Conservation (phyloP, 1,140 invertebrate genomes). For the Pogonomyrmex barbatus region DNA sequence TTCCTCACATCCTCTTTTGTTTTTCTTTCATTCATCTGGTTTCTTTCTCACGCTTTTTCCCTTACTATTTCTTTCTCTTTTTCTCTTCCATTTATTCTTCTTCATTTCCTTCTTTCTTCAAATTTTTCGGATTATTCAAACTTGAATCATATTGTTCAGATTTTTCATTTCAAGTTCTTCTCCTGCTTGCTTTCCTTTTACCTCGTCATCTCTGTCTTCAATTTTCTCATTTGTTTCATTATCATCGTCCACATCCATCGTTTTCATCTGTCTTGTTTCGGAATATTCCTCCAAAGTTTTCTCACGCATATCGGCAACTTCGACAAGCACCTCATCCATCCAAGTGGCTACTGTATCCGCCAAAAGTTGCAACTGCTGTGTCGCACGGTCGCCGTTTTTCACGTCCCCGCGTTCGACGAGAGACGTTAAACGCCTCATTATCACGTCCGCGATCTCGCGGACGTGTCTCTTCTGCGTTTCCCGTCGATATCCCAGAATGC, state of each 20-base stretch:
- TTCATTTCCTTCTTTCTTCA: not conserved
- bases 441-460: constrained; percentile 78
- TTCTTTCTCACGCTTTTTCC: not conserved
- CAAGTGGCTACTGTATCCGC: constrained; percentile 81
- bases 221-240: not conserved
- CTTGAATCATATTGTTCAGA: too few relatives aligned
- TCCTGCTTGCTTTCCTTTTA: not conserved
- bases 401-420: constrained; percentile 70
- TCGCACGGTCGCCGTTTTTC: constrained; percentile 75
- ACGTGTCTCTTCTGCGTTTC: constrained; percentile 77
- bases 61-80: not conserved
- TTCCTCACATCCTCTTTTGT: not conserved
- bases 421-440: constrained; percentile 75
- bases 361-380: constrained; percentile 81
- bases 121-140: too few relatives aligned
- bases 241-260: constrained; percentile 35
- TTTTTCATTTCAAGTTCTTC: not conserved
- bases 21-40: not conserved
- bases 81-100: not conserved
- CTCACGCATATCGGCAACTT: constrained; percentile 76
- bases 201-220: not conserved
- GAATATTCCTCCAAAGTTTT: constrained; percentile 70
- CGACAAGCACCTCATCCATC: constrained; percentile 79
- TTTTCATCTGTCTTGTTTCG: constrained; percentile 52
- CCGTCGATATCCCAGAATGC: constrained; percentile 79